These are phyloP conservation scores for Romanogobio albipinnatus DNA, from an alignment of 2,113 vertebrate genomes.

Conservation along the genomic window DNA sequence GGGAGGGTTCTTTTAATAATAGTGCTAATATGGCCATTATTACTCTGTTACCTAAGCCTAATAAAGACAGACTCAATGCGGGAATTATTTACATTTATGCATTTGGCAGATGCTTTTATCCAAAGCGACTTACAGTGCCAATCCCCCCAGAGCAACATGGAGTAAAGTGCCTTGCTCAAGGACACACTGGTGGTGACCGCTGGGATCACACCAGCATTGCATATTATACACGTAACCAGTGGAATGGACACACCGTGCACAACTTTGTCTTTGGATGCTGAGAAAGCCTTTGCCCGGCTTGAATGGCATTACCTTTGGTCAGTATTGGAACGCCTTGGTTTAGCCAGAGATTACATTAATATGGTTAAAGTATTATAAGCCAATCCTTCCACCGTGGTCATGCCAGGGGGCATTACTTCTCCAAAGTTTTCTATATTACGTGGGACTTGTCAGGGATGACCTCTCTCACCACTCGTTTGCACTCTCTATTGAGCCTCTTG, in stretches of 20 bases:
- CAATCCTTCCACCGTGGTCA: not conserved
- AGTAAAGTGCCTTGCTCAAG: no score
- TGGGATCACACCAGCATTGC: no score
- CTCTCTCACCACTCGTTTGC: not conserved
- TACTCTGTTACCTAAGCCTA: not conserved
- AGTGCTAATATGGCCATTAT: not conserved
- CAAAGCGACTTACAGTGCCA: no score
- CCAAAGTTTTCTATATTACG: not conserved
- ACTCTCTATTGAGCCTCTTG: not conserved
- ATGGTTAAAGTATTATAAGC: not conserved
- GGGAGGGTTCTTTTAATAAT: not conserved
- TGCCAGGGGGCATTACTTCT: not conserved
- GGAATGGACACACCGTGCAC: accelerated
- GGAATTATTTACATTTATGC: no score
- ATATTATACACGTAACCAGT: not conserved
- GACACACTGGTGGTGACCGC: no score
- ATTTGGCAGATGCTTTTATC: no score
- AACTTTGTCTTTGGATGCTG: not conserved
- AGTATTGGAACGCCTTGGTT: not conserved
- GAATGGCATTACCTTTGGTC: not conserved
- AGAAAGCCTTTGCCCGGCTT: not conserved
- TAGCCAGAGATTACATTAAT: not conserved
- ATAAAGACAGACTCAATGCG: not conserved
- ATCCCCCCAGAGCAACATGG: no score
- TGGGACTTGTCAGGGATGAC: not conserved